phyloP scores from a whole-genome alignment of 2,797 vertebrate species.

The Myotis myotis region DNA sequence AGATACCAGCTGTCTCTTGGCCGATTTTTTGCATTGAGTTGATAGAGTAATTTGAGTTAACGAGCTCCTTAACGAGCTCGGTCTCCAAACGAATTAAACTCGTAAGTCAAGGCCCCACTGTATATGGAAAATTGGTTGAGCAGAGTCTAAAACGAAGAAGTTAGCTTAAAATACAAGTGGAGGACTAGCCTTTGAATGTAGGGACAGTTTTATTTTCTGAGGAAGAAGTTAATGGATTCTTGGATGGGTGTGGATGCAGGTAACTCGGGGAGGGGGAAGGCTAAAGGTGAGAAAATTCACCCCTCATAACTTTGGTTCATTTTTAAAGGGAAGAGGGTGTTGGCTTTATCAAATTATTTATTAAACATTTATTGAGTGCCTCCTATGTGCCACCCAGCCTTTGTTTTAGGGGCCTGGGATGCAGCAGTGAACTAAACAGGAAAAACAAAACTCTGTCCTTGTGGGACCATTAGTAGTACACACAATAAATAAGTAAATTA shows the following conservation, averaged over 20 bases:
- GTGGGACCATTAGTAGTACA: background rate
- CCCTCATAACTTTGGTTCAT: background rate
- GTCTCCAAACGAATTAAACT: too few species aligned
- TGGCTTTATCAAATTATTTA: background rate
- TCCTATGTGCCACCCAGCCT: background rate
- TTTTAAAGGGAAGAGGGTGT: background rate
- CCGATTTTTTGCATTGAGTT: too few species aligned
- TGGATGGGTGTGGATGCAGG: background rate
- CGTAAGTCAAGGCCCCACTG: too few species aligned
- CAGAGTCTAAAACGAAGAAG: background rate
- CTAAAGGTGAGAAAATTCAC: background rate
- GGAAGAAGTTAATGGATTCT: background rate
- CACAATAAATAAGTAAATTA: background rate
- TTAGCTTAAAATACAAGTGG: background rate
- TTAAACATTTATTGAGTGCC: background rate
- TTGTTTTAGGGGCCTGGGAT: background rate
- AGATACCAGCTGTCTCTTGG: too few species aligned
- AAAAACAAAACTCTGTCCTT: background rate
- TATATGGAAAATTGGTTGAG: background rate
- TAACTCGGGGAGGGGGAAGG: background rate
- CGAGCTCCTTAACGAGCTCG: too few species aligned
- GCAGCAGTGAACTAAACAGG: background rate
- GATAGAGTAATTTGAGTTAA: too few species aligned
- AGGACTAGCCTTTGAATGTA: background rate
- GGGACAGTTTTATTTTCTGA: background rate